Base-by-base conservation (phyloP, 2,797 vertebrate species). In the Dicrostonyx torquatus region DNA sequence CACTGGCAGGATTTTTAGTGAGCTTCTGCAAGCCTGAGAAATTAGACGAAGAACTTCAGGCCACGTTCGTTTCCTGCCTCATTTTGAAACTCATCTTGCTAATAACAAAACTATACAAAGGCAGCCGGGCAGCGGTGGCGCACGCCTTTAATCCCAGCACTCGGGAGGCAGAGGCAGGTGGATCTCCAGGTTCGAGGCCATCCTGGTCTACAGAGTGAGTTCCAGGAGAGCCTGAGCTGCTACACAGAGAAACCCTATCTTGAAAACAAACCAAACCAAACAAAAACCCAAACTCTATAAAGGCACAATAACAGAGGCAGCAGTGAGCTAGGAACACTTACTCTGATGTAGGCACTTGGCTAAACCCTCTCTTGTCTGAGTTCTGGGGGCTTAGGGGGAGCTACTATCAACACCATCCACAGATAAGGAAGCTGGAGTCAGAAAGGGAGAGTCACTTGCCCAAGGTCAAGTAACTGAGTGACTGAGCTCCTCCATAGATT, bases 11-110 rank as follows among this genome's bases (percentile, higher is more conserved):
- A 18, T 86, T 92, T 76, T n/a, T 60, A 62, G 75, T 70, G 55
- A 60, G 66, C 73, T 76, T 89, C 73, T 84, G 45, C 80, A 60
- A 89, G 40, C 12, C 77, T 96, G 66, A 68, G n/a, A 55, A 66
- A 88, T 97, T 73, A 68, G 31, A 55, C 45, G 80, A 73, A 68
- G 45, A 13, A 7, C 48, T 91, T 73, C 40, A 83, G 79, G n/a
- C n/a, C 40, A 6, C 18, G 18, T 60, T 66, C 26, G 8, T 68
- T 55, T 82, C 50, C 37, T 73, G 72, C 37, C 34, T n/a, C 66
- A 60, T 77, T 24, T 88, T 29, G 62, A 80, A 77, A 88, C 62
- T 64, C 62, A 64, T 29, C 62, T 64, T 31, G 13, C 29, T 64
- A 31, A 64, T 64, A 64, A 64, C 66, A 70, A 70, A 70, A 70